Percentiles rank a stretch among this genome's conserved stretches.
These are phyloP conservation scores for Hymenopus coronatus DNA, from an alignment of 2,888 invertebrate genomes.

Conservation along the genomic window DNA sequence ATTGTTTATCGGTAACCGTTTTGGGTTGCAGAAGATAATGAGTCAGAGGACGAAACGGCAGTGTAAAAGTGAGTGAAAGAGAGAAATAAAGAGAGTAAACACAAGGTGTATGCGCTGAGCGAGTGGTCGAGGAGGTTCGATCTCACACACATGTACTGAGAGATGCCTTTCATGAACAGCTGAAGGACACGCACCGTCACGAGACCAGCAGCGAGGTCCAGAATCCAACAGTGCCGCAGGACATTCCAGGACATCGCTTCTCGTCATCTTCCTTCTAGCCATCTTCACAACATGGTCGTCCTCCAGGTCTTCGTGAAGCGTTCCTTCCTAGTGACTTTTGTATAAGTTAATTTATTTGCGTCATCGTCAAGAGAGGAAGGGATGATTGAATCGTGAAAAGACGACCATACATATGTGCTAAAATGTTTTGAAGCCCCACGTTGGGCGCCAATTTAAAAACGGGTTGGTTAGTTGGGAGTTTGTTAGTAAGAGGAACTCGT, in stretches of 20 bases:
- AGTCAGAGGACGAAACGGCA: background rate
- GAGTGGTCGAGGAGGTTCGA: background rate
- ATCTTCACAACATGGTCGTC: background rate
- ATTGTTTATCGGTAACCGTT: background rate
- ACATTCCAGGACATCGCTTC: background rate
- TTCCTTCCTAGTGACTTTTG: background rate
- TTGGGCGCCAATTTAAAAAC: no score
- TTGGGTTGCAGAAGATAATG: conserved; percentile 10
- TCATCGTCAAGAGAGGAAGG: background rate
- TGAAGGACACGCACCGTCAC: background rate
- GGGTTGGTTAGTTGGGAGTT: no score
- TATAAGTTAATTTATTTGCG: background rate
- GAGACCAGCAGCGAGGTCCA: background rate
- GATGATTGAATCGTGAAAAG: background rate
- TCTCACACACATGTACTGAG: background rate
- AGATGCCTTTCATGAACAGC: background rate
- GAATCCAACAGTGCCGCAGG: background rate
- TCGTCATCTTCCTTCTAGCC: background rate
- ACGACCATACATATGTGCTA: no score
- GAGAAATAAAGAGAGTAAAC: background rate
- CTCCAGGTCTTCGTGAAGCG: background rate
- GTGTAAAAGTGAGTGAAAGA: background rate
- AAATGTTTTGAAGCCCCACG: no score
- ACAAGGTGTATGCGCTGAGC: background rate
- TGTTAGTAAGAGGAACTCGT: background rate